phyloP scores from a whole-genome alignment of 2,797 vertebrate genomes.

The Moxostoma hubbsi region DNA sequence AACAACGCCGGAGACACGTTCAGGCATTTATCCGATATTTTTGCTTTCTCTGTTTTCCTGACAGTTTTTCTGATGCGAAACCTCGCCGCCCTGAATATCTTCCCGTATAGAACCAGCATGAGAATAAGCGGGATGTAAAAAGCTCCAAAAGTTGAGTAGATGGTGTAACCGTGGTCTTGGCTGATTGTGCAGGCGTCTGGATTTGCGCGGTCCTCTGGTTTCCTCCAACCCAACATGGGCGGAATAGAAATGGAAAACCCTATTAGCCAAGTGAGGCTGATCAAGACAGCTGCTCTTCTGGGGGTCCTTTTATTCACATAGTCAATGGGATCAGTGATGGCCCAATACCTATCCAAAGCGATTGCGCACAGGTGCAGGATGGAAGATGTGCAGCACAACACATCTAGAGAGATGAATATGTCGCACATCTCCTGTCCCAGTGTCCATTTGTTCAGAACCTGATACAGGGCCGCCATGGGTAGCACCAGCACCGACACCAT shows the following conservation, averaged over 20 bases:
- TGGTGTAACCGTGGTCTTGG: slow-evolving; percentile 95
- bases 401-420: slow-evolving; percentile 94
- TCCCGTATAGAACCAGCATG: slow-evolving; percentile 94
- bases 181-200: slow-evolving; percentile 94
- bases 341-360: slow-evolving; percentile 97
- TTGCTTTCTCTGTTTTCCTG: slow-evolving; percentile 84
- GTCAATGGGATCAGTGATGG: slow-evolving; percentile 96
- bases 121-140: slow-evolving; percentile 96
- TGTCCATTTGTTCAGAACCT: slow-evolving; percentile 97
- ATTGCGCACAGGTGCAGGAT: slow-evolving; percentile 98
- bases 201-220: slow-evolving; percentile 90
- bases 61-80: slow-evolving; percentile 95
- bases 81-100: slow-evolving; percentile 92
- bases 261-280: slow-evolving; percentile 94
- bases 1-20: slow-evolving; percentile 77
- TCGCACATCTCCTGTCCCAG: slow-evolving; percentile 94
- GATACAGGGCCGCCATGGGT: slow-evolving; percentile 97
- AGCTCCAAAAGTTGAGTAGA: slow-evolving; percentile 97
- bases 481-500: slow-evolving; percentile 97
- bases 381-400: slow-evolving; percentile 97
- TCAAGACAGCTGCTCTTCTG: slow-evolving; percentile 88
- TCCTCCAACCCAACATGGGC: slow-evolving; percentile 97
- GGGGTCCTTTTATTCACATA: slow-evolving; percentile 97
- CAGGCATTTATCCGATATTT: slow-evolving; percentile 74
- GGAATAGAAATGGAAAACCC: slow-evolving; percentile 98